These are phyloP conservation scores for Siniperca chuatsi DNA, from an alignment of 2,113 vertebrate species.

Conservation along the genomic window DNA sequence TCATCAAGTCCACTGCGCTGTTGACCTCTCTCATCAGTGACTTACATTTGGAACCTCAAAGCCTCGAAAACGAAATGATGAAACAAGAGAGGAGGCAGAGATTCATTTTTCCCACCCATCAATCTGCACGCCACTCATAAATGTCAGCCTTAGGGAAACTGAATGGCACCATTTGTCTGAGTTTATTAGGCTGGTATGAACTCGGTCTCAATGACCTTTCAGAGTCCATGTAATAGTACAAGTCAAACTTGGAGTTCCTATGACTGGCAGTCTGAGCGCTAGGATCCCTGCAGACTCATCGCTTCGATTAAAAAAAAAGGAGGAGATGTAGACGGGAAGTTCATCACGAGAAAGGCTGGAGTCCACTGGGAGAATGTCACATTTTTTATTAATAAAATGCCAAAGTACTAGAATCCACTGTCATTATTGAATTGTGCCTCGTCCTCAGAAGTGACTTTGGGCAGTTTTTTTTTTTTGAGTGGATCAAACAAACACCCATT, in stretches of 20 bases:
- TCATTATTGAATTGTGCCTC: constrained; percentile 15
- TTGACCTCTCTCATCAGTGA: constrained; percentile 21
- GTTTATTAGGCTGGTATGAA: constrained; percentile 72
- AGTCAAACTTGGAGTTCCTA: constrained; percentile 36
- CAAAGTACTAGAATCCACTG: constrained; percentile 30
- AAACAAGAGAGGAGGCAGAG: constrained; percentile 43
- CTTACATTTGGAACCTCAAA: constrained; percentile 21
- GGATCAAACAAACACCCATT: neutral
- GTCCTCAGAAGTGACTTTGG: too few relatives aligned
- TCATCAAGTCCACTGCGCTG: constrained; percentile 12
- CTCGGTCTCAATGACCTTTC: constrained; percentile 64
- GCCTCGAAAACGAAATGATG: constrained; percentile 37
- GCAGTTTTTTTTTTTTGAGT: too few relatives aligned
- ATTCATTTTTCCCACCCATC: constrained; percentile 53
- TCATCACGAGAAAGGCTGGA: constrained; percentile 23
- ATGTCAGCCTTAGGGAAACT: constrained; percentile 70
- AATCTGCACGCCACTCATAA: constrained; percentile 68
- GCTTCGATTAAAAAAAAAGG: constrained; percentile 17
- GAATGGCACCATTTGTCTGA: constrained; percentile 73
- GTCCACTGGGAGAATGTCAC: constrained; percentile 44
- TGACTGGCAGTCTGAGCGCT: neutral
- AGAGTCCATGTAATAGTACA: constrained; percentile 42
- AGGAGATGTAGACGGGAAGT: constrained; percentile 13
- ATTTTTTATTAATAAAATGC: constrained; percentile 61
- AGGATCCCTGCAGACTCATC: constrained; percentile 20